Evolutionary conservation across 2,888 invertebrate species (phyloP).

Genomic region (Luperina testacea): DNA sequence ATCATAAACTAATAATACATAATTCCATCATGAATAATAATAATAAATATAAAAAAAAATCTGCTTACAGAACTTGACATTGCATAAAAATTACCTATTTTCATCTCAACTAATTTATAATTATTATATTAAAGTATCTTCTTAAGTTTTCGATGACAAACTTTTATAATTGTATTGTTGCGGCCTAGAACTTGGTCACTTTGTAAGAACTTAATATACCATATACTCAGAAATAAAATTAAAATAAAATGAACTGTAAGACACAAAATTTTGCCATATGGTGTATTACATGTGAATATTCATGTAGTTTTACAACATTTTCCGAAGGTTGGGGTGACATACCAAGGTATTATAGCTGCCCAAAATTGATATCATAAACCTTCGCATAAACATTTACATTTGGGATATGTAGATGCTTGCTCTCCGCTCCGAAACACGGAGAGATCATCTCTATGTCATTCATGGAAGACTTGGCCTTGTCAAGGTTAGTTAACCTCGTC

Average conservation of each 20-base stretch:
- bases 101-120: too few relatives aligned
- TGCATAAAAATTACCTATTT: too few relatives aligned
- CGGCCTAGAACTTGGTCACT: too few relatives aligned
- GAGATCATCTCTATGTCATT: not conserved
- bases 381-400: conserved; percentile 11
- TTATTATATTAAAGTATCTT: too few relatives aligned
- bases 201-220: too few relatives aligned
- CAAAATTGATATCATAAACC: not conserved
- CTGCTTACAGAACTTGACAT: too few relatives aligned
- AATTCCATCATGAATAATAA: too few relatives aligned
- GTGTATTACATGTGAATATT: not conserved
- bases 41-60: too few relatives aligned
- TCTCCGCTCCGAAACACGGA: not conserved
- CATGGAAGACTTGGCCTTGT: not conserved
- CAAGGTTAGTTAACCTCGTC: conserved; percentile 5
- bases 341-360: not conserved
- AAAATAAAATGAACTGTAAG: too few relatives aligned
- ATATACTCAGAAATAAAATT: too few relatives aligned
- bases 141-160: too few relatives aligned
- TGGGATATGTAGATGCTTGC: not conserved
- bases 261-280: not conserved
- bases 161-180: too few relatives aligned
- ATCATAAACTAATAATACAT: not conserved
- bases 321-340: not conserved
- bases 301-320: conserved; percentile 9